A percentile compares a stretch with the other conserved stretches of the same genome.
Conservation (phyloP, 2,888 invertebrate genomes). For the Mechanitis messenoides region DNA sequence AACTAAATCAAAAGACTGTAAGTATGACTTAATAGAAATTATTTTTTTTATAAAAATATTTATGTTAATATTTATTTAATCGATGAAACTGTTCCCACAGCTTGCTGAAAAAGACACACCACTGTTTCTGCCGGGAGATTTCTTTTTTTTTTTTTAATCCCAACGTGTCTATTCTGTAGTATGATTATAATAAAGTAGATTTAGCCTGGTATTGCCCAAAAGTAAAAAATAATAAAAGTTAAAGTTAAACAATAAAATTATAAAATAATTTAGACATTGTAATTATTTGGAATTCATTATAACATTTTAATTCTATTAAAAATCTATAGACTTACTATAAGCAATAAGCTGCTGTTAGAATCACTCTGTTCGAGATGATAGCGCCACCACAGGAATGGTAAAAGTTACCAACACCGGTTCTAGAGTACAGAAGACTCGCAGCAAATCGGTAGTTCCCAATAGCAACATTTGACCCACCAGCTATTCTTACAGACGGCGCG, state of each 20-base stretch:
- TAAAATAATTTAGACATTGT: slow-evolving; percentile 20
- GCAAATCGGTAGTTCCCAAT: slow-evolving; percentile 51
- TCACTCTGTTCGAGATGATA: slow-evolving; percentile 44
- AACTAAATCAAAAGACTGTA: no score
- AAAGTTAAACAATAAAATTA: slow-evolving; percentile 27
- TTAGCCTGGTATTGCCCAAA: no score
- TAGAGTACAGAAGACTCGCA: slow-evolving; percentile 41
- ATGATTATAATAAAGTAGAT: no score
- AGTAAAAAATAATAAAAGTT: no score
- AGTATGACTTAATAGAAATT: no score
- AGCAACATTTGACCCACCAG: slow-evolving; percentile 43
- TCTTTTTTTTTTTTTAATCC: no score
- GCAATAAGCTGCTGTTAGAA: slow-evolving; percentile 60
- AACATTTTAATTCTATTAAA: not conserved
- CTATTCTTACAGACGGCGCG: slow-evolving; percentile 37
- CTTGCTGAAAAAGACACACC: no score
- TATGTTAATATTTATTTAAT: no score
- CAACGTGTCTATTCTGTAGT: no score
- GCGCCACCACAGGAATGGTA: slow-evolving; percentile 53
- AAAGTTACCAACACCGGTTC: slow-evolving; percentile 40
- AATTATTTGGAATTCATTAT: not conserved
- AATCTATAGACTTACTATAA: slow-evolving; percentile 35
- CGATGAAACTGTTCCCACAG: no score
- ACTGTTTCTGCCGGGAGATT: no score
- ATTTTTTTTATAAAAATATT: no score